Evolutionary conservation across 1,140 invertebrate species (phyloP).

Genomic region (Riptortus pedestris): DNA sequence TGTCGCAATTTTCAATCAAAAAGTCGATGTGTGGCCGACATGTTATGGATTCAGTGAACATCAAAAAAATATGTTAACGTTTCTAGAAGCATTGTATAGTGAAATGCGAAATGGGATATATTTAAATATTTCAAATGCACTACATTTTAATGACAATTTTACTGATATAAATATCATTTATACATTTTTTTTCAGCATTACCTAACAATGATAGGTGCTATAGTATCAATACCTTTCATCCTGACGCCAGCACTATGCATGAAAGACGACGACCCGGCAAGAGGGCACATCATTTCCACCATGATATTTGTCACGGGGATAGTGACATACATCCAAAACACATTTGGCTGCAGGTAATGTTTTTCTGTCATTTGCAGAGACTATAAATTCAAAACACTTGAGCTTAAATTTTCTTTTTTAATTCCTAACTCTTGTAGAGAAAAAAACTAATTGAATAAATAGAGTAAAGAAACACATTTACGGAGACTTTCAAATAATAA

Average conservation of each 20-base stretch:
- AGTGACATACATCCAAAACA: slow-evolving; percentile 67
- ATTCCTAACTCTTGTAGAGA: background rate
- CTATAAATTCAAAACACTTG: background rate
- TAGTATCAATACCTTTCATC: slow-evolving; percentile 74
- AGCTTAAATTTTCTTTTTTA: background rate
- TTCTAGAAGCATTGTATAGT: no score
- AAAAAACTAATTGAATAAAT: background rate
- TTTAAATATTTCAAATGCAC: no score
- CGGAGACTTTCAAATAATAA: background rate
- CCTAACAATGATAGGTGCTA: slow-evolving; percentile 76
- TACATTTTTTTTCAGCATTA: slow-evolving; percentile 53
- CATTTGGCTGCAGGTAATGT: slow-evolving; percentile 62
- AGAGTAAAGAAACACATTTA: no score
- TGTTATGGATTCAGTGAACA: no score
- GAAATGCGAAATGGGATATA: no score
- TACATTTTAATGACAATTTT: no score
- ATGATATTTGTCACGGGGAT: slow-evolving; percentile 82
- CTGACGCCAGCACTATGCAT: slow-evolving; percentile 72
- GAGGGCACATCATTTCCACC: slow-evolving; percentile 71
- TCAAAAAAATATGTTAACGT: no score
- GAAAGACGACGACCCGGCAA: slow-evolving; percentile 61
- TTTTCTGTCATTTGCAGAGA: background rate
- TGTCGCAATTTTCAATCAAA: no score
- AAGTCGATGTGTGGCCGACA: no score
- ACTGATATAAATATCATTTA: no score